These are phyloP conservation scores for Hydra vulgaris DNA, from an alignment of 30 jellyfish, hydroid and myxozoan species.

Conservation along the genomic window DNA sequence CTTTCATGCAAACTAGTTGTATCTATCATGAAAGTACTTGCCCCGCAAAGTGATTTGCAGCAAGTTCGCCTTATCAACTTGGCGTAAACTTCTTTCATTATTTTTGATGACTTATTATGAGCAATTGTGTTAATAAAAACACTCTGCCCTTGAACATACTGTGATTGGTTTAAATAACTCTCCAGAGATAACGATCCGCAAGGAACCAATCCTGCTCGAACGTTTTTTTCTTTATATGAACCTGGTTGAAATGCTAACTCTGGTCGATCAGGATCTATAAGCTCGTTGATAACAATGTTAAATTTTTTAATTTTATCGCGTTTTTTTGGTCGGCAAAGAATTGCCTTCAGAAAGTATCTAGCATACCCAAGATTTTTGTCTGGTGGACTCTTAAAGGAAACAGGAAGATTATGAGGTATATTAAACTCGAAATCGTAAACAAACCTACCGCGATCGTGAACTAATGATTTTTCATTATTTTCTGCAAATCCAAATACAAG, in stretches of 20 bases:
- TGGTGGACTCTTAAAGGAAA: slow-evolving; percentile 87
- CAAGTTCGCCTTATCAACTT: slow-evolving; percentile 77
- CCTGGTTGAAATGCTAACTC: slow-evolving; percentile 71
- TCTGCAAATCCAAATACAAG: slow-evolving; percentile 57
- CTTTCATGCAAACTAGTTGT: slow-evolving; percentile 10
- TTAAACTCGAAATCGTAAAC: slow-evolving; percentile 62
- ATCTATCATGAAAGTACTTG: slow-evolving; percentile 35
- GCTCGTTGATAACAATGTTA: slow-evolving; percentile 51
- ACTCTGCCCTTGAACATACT: slow-evolving; percentile 55
- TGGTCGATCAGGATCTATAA: slow-evolving; percentile 57
- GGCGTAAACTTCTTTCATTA: slow-evolving; percentile 84
- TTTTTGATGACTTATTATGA: slow-evolving; percentile 67
- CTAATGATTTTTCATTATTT: slow-evolving; percentile 39
- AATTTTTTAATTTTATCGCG: slow-evolving; percentile 13
- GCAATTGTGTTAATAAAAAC: slow-evolving; percentile 62
- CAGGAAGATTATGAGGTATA: slow-evolving; percentile 70
- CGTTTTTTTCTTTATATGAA: slow-evolving; percentile 43
- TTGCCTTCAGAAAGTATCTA: slow-evolving; percentile 56
- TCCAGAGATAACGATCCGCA: slow-evolving; percentile 60
- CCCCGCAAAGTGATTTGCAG: slow-evolving; percentile 44
- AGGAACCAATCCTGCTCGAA: slow-evolving; percentile 52
- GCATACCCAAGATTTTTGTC: slow-evolving; percentile 58
- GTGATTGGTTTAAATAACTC: slow-evolving; percentile 51
- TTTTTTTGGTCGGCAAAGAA: slow-evolving; percentile 59
- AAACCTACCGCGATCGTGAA: slow-evolving; percentile 60